A percentile compares a stretch with the other conserved stretches of the same genome.
These are phyloP conservation scores for Ips typographus DNA, from an alignment of 1,140 invertebrate species.

Conservation along the genomic window DNA sequence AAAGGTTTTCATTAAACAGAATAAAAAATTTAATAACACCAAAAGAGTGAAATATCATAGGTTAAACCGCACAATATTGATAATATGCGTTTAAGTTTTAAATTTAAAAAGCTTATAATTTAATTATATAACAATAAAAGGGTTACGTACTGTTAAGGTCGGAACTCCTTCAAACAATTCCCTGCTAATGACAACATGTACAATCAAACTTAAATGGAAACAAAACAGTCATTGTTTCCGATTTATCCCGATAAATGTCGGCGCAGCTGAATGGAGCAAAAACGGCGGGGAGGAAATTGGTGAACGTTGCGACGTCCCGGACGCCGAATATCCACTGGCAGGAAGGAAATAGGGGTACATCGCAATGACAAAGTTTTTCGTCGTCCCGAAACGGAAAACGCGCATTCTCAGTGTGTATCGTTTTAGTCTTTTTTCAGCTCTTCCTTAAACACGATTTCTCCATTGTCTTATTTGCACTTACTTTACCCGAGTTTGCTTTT, in stretches of 20 bases:
- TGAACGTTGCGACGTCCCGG: not conserved
- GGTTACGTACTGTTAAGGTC: not conserved
- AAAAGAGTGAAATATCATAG: not conserved
- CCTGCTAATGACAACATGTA: not conserved
- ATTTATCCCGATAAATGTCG: not conserved
- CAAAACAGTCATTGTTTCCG: conserved; percentile 1
- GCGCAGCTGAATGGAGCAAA: not conserved
- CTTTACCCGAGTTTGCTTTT: not conserved
- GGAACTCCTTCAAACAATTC: not conserved
- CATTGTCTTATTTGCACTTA: conserved; percentile 1
- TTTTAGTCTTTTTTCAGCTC: not conserved
- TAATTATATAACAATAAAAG: not conserved
- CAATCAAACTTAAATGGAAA: not conserved
- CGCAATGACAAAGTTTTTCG: conserved; percentile 8
- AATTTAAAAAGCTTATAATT: not conserved
- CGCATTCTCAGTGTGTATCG: not conserved
- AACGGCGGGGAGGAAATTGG: not conserved
- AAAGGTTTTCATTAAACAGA: not conserved
- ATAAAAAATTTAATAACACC: not conserved
- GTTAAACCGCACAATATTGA: not conserved
- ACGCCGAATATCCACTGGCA: conserved; percentile 7
- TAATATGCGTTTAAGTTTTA: not conserved
- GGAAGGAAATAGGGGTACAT: conserved; percentile 5
- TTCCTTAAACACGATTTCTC: not conserved
- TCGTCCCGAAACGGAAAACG: not conserved